These are phyloP conservation scores for Bufo gargarizans DNA, from an alignment of 2,113 vertebrate species.

Conservation along the genomic window DNA sequence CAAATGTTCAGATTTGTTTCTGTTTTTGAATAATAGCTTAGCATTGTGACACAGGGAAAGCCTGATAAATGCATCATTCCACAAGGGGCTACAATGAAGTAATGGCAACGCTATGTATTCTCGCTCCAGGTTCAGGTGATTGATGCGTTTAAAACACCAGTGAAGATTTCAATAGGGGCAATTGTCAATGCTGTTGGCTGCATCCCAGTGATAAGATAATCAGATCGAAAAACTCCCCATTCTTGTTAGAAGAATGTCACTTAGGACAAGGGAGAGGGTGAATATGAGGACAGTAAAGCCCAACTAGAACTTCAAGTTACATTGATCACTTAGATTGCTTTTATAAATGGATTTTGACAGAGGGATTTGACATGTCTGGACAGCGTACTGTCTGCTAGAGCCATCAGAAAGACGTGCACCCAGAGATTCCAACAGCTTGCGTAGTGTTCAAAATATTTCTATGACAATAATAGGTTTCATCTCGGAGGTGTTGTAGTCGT, in stretches of 20 bases:
- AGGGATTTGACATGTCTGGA: slow-evolving; percentile 35
- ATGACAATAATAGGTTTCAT: background rate
- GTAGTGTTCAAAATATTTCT: background rate
- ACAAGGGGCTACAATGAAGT: background rate
- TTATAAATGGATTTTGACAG: slow-evolving; percentile 19
- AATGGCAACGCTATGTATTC: slow-evolving; percentile 20
- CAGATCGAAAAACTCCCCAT: slow-evolving; percentile 27
- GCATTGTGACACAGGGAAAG: background rate
- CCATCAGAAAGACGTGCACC: slow-evolving; percentile 10
- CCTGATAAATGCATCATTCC: slow-evolving; percentile 31
- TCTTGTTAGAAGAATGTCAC: slow-evolving; percentile 48
- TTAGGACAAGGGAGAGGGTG: slow-evolving; percentile 41
- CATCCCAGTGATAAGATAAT: slow-evolving; percentile 49
- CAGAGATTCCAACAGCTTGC: slow-evolving; percentile 1
- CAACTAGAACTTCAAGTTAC: slow-evolving; percentile 40
- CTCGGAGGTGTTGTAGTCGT: background rate
- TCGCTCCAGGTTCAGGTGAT: slow-evolving; percentile 14
- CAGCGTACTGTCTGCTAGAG: slow-evolving; percentile 17
- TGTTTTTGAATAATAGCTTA: background rate
- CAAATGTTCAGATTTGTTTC: background rate
- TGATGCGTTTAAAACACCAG: slow-evolving; percentile 42
- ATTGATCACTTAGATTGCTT: slow-evolving; percentile 50
- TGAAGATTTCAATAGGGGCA: slow-evolving; percentile 45
- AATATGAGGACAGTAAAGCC: slow-evolving; percentile 42
- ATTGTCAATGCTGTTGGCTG: slow-evolving; percentile 43